A percentile compares a stretch with the other conserved stretches of the same genome.
These are phyloP conservation scores for Chaetophractus vellerosus DNA, from an alignment of 2,797 vertebrate species.

Conservation along the genomic window DNA sequence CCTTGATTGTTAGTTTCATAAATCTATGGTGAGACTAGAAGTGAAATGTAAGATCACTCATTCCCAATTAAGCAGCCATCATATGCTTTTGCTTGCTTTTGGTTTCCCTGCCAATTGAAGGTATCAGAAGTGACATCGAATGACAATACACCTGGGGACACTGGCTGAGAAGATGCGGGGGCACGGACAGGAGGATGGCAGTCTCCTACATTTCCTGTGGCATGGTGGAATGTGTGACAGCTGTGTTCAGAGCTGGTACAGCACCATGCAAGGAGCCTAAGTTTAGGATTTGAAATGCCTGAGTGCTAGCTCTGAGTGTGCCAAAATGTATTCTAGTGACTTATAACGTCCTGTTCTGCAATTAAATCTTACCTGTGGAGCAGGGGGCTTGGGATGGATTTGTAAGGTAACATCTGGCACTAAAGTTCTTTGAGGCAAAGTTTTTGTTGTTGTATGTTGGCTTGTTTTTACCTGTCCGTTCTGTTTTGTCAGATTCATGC, in stretches of 20 bases:
- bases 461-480: fast-evolving
- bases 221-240: neutral
- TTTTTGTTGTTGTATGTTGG: neutral
- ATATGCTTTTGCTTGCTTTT: neutral
- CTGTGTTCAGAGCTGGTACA: neutral
- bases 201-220: neutral
- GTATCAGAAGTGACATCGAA: fast-evolving
- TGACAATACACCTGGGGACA: fast-evolving
- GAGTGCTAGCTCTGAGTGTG: no score
- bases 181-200: neutral
- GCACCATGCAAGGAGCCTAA: neutral
- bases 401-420: neutral
- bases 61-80: neutral
- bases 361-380: fast-evolving
- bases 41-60: neutral
- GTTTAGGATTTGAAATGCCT: no score
- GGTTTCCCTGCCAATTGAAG: no score
- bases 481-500: neutral
- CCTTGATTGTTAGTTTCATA: fast-evolving
- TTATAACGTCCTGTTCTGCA: neutral
- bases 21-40: neutral
- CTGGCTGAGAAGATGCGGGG: neutral
- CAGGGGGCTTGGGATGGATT: neutral
- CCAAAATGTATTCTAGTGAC: neutral
- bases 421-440: neutral